Conservation (phyloP, 2,888 invertebrate species). For the Pemphredon lugubris region DNA sequence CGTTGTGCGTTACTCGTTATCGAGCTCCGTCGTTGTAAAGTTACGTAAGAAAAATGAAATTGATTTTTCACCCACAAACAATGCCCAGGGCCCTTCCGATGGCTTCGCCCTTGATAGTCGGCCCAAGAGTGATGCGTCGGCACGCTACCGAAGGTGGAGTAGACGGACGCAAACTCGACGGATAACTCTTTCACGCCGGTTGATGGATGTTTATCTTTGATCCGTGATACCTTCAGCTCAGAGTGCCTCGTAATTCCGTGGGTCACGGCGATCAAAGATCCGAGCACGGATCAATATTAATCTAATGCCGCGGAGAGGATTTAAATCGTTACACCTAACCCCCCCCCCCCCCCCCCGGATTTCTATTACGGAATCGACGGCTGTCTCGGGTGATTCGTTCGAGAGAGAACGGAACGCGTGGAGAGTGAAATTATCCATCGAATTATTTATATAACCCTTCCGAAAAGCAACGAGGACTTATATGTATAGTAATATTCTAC, state of each 20-base stretch:
- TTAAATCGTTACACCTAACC: slow-evolving; percentile 1
- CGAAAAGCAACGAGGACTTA: too few relatives aligned
- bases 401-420: not conserved
- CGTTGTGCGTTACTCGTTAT: too few relatives aligned
- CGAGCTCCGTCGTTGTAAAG: too few relatives aligned
- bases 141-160: too few relatives aligned
- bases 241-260: not conserved
- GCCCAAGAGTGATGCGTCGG: too few relatives aligned
- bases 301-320: slow-evolving; percentile 7
- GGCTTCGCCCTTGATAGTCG: too few relatives aligned
- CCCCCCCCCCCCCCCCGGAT: not conserved
- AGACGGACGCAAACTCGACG: not conserved
- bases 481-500: too few relatives aligned
- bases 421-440: too few relatives aligned
- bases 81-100: too few relatives aligned
- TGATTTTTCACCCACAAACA: too few relatives aligned
- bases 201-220: slow-evolving; percentile 37
- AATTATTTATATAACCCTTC: too few relatives aligned
- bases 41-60: too few relatives aligned
- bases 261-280: not conserved
- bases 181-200: slow-evolving; percentile 14
- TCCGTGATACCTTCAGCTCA: slow-evolving; percentile 12
- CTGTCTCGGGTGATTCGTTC: not conserved
- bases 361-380: not conserved
- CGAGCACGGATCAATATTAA: slow-evolving; percentile 16